Percentiles rank a stretch among this genome's conserved stretches.
These are phyloP conservation scores for Drosophila robusta DNA, from an alignment of 2,888 invertebrate species.

Conservation along the genomic window DNA sequence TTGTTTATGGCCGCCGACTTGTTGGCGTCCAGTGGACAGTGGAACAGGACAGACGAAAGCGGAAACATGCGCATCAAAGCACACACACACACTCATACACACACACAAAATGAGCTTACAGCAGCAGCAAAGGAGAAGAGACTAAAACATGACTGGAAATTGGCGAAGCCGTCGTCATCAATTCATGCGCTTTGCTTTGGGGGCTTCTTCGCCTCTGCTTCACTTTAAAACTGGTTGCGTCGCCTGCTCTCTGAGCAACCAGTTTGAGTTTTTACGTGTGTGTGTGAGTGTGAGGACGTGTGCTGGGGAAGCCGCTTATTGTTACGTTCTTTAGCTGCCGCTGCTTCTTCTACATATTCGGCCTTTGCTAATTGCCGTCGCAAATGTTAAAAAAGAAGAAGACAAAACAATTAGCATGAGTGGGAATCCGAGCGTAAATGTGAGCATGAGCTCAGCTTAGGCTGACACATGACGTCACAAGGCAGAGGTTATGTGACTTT, in stretches of 20 bases:
- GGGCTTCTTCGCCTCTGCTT: constrained; percentile 47
- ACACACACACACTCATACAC: constrained; percentile 19
- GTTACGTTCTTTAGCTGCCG: constrained; percentile 28
- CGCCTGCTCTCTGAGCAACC: constrained; percentile 49
- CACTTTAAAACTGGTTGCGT: constrained; percentile 65
- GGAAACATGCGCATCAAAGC: constrained; percentile 73
- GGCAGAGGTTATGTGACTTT: constrained; percentile 7
- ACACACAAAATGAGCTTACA: constrained; percentile 26
- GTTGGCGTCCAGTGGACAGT: constrained; percentile 51
- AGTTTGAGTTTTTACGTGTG: constrained; percentile 40
- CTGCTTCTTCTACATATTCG: constrained; percentile 23
- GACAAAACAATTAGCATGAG: constrained; percentile 57
- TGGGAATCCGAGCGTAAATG: neutral
- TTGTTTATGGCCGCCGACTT: constrained; percentile 71
- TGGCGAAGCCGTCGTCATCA: constrained; percentile 44
- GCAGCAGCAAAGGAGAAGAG: constrained; percentile 18
- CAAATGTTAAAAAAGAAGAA: constrained; percentile 59
- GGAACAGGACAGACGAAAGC: constrained; percentile 43
- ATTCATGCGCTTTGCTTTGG: constrained; percentile 36
- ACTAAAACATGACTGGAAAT: constrained; percentile 47
- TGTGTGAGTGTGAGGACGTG: constrained; percentile 15
- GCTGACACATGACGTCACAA: constrained; percentile 10
- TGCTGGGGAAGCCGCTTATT: constrained; percentile 58
- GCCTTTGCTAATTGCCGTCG: constrained; percentile 61
- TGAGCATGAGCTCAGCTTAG: constrained; percentile 30